Percentiles rank a stretch among this genome's conserved stretches.
phyloP scores from a whole-genome alignment of 2,888 invertebrate species.

The Phragmatobia fuliginosa region DNA sequence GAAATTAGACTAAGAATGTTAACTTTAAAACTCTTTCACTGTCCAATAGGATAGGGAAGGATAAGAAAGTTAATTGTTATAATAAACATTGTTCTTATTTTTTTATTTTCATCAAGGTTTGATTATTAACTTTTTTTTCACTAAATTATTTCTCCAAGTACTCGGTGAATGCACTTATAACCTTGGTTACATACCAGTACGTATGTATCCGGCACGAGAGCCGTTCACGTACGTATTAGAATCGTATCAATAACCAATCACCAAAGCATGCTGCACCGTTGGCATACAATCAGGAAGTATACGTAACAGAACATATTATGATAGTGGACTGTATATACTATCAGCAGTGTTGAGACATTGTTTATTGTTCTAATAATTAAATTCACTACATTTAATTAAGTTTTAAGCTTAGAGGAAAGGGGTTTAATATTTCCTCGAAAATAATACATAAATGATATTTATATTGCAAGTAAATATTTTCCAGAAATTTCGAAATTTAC shows the following conservation, averaged over 20 bases:
- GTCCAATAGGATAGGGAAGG: neutral
- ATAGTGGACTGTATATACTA: neutral
- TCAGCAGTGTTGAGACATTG: neutral
- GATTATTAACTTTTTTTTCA: neutral
- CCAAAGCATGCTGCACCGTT: neutral
- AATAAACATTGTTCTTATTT: no score
- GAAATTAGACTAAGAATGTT: neutral
- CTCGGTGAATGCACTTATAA: slow-evolving; percentile 51
- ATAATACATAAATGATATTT: no score
- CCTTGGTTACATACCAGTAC: slow-evolving; percentile 48
- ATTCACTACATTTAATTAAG: no score
- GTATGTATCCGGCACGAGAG: slow-evolving; percentile 34
- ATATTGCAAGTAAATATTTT: no score
- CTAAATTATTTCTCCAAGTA: slow-evolving; percentile 38
- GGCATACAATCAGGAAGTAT: slow-evolving; percentile 3
- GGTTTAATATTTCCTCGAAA: no score
- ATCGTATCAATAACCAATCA: slow-evolving; percentile 1
- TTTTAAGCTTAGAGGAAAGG: no score
- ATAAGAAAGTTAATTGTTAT: no score
- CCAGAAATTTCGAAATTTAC: no score
- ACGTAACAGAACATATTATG: no score
- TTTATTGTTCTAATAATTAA: neutral
- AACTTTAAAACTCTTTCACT: neutral
- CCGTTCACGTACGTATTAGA: neutral
- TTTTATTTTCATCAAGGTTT: neutral